Base-by-base conservation (phyloP, 2,797 vertebrate species). In the Gobionotothen gibberifrons region DNA sequence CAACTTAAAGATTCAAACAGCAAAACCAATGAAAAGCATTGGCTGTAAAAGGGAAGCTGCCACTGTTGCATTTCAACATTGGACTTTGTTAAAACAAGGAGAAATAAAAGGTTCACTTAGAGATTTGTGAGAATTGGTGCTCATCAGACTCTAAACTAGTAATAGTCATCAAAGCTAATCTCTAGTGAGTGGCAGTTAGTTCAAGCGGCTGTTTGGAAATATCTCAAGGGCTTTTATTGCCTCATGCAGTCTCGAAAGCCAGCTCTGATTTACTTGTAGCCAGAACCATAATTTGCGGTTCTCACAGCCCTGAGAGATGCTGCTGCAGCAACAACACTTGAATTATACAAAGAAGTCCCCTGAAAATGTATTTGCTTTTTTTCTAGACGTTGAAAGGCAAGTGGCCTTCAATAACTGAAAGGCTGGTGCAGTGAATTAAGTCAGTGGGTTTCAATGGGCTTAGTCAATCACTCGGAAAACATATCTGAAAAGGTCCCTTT, bases 201-300 rank as follows among this genome's bases (percentile, higher is more conserved):
- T 57, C 59, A 60, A 76, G 69, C 36, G 51, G 55, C 13, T 55
- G 65, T 58, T 76, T 74, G 52, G 52, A 66, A 57, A 65, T 26
- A 59, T 67, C 36, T 75, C 32, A 71, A 76, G 55, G 66, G 71
- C 48, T 63, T 76, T 62, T 70, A 36, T 59, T 80, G 61, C 44
- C 51, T 62, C 52, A 22, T 59, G 56, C 43, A n/a, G 56, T 40
- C 68, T 77, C 15, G 40, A 62, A 57, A 76, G 62, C 64, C 67
- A 69, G 62, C 69, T 69, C 63, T 54, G 54, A 70, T 75, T 59
- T 83, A 73, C 40, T 32, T 46, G 70, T 49, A 74, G 64, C 29
- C 32, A 67, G 68, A 67, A 42, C 22, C 55, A 52, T 78, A 69
- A 53, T 73, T 71, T 83, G 43, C 19, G 14, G 14, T 61, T 77